phyloP scores from a whole-genome alignment of 2,797 vertebrate species.

The Pantherophis vulpinus region DNA sequence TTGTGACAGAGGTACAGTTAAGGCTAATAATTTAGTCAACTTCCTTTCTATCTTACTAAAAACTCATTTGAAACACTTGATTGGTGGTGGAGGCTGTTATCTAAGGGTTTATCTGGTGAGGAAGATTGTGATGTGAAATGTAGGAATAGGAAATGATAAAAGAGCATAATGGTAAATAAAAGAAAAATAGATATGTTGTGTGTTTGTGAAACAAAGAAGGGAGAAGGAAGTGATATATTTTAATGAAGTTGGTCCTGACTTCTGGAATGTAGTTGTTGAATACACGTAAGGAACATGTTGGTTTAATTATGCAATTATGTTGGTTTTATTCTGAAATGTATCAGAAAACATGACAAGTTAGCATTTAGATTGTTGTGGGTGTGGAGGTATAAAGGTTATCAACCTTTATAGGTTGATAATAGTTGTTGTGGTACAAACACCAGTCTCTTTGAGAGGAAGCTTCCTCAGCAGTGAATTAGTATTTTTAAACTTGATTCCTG shows the following conservation, averaged over 20 bases:
- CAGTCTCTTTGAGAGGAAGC: neutral
- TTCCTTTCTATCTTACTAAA: neutral
- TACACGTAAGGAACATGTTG: neutral
- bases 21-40: neutral
- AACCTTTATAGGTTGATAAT: neutral
- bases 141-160: neutral
- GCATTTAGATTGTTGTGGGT: neutral
- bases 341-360: neutral
- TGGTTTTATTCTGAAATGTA: neutral
- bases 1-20: neutral
- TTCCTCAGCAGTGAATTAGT: neutral
- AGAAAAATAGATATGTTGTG: neutral
- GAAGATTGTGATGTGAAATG: neutral
- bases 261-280: neutral
- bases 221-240: neutral
- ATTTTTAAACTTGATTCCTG: neutral
- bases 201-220: neutral
- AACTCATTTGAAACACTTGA: neutral
- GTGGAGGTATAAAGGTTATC: neutral
- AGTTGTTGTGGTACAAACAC: neutral
- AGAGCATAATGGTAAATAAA: neutral
- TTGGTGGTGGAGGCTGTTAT: neutral
- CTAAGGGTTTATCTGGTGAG: neutral
- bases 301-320: neutral
- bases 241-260: neutral